A percentile compares a stretch with the other conserved stretches of the same genome.
Evolutionary conservation across 2,888 invertebrate species (phyloP).

Genomic region (Alcis repandata): DNA sequence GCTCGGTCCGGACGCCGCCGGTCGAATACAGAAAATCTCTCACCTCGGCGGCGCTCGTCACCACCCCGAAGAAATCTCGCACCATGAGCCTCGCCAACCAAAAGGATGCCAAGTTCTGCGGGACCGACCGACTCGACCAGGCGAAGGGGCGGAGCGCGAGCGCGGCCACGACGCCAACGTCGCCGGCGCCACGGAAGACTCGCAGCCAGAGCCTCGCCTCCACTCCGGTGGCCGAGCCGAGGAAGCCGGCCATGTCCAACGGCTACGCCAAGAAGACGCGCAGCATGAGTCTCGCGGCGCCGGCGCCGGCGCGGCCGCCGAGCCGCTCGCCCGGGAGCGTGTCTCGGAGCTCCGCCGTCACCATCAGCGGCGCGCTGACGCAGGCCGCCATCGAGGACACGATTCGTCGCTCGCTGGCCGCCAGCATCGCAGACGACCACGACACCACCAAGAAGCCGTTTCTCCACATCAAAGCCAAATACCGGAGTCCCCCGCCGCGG

Average conservation of each 20-base stretch:
- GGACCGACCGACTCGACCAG: conserved; percentile 69
- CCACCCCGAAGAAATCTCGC: conserved; percentile 75
- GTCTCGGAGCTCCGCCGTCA: conserved; percentile 61
- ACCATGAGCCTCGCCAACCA: conserved; percentile 76
- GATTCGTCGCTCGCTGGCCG: conserved; percentile 77
- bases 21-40: conserved; percentile 68
- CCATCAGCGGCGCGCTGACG: conserved; percentile 68
- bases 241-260: conserved; percentile 59
- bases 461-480: conserved; percentile 91
- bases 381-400: conserved; percentile 83
- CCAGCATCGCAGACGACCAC: conserved; percentile 71
- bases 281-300: conserved; percentile 76
- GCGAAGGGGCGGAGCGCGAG: conserved; percentile 60
- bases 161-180: conserved; percentile 66
- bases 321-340: conserved; percentile 32
- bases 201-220: conserved; percentile 80
- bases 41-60: conserved; percentile 57
- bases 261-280: conserved; percentile 72
- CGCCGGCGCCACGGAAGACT: conserved; percentile 54
- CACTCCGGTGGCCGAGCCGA: conserved; percentile 69
- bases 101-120: conserved; percentile 69
- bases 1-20: conserved; percentile 68
- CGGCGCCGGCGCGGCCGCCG: conserved; percentile 66
- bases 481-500: conserved; percentile 89
- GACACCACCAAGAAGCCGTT: conserved; percentile 83